Conservation (phyloP, 2,888 invertebrate genomes). For the Pomacea canaliculata region DNA sequence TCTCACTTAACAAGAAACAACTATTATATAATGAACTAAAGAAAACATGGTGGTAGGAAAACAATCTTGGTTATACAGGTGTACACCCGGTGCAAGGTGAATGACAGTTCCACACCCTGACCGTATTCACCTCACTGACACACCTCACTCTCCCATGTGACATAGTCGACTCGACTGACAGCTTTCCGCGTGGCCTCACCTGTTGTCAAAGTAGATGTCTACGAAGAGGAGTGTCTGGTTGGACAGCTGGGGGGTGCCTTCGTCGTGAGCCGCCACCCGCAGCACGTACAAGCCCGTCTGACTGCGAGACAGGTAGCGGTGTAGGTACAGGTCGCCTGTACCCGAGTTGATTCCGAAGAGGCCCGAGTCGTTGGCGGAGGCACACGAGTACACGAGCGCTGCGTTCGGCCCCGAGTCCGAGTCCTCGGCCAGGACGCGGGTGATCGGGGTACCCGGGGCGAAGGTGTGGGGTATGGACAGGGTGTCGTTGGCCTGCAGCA, state of each 20-base stretch:
- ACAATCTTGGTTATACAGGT: no score
- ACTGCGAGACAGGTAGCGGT: conserved; percentile 4
- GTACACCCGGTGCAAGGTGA: no score
- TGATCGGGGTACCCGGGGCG: conserved; percentile 46
- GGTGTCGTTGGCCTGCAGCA: conserved; percentile 45
- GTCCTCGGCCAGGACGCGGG: conserved; percentile 86
- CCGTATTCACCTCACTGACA: no score
- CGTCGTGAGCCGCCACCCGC: conserved; percentile 28
- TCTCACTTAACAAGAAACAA: no score
- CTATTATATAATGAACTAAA: no score
- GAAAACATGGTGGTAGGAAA: no score
- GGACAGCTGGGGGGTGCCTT: conserved; percentile 27
- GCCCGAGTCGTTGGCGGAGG: conserved; percentile 74
- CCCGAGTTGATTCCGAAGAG: conserved; percentile 69
- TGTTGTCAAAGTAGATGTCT: conserved; percentile 37
- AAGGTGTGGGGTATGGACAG: conserved; percentile 48
- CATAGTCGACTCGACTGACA: no score
- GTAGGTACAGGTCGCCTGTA: conserved; percentile 66
- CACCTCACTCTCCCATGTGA: no score
- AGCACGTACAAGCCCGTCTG: conserved; percentile 30
- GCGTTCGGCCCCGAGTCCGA: conserved; percentile 93
- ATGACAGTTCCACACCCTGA: no score
- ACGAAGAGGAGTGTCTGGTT: conserved; percentile 32
- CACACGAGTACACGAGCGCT: conserved; percentile 92
- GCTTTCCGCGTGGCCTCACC: not conserved